Evolutionary conservation across 2,113 vertebrate genomes (phyloP).

Genomic region (Myrmecobius fasciatus): DNA sequence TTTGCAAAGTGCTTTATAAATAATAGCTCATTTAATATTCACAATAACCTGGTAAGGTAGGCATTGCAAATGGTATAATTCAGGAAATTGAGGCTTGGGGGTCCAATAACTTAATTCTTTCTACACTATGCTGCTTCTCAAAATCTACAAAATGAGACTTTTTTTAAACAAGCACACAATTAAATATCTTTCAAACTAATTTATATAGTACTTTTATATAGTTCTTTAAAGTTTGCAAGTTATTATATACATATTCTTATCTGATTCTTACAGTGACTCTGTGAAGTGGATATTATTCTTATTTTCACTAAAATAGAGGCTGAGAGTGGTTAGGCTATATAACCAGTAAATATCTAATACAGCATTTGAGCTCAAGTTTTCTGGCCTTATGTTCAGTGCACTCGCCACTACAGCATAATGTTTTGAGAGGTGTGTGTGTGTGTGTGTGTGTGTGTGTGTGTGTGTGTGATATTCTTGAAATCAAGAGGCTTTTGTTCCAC

Average conservation of each 20-base stretch:
- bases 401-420: neutral
- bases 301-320: neutral
- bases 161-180: neutral
- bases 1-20: neutral
- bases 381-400: neutral
- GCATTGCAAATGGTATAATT: too few relatives aligned
- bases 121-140: neutral
- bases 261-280: neutral
- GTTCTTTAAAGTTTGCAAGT: neutral
- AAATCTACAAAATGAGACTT: neutral
- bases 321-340: too few relatives aligned
- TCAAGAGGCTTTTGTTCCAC: constrained; percentile 39
- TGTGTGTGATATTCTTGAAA: neutral
- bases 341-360: too few relatives aligned
- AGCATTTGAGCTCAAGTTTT: too few relatives aligned
- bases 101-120: neutral
- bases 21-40: neutral
- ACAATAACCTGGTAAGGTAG: neutral
- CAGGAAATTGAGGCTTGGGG: neutral
- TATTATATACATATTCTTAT: neutral
- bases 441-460: too few relatives aligned
- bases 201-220: neutral
- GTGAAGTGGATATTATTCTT: neutral
- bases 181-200: neutral
- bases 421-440: neutral